Percentiles rank a stretch among this genome's conserved stretches.
These are phyloP conservation scores for Hormaphis cornu DNA, from an alignment of 1,140 invertebrate species.

Conservation along the genomic window DNA sequence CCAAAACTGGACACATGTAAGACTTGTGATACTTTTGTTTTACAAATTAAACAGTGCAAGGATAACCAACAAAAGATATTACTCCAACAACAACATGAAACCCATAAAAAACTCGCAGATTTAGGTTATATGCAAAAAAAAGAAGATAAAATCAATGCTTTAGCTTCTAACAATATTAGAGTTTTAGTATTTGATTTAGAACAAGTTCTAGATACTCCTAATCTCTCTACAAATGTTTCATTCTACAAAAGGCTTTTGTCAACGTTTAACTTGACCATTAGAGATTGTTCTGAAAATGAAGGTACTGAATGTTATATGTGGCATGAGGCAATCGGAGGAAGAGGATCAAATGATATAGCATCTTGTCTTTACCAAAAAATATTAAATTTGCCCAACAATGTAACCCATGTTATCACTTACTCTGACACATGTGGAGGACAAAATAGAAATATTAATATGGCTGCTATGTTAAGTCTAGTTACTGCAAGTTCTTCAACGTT, in stretches of 20 bases:
- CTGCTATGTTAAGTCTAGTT: slow-evolving; percentile 8
- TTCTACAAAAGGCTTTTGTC: slow-evolving; percentile 34
- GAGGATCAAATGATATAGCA: slow-evolving; percentile 20
- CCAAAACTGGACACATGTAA: not conserved
- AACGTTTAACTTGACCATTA: slow-evolving; percentile 26
- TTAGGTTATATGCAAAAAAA: not conserved
- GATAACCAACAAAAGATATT: not conserved
- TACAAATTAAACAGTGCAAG: not conserved
- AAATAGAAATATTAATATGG: slow-evolving; percentile 30
- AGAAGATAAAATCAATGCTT: not conserved
- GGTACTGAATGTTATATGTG: slow-evolving; percentile 38
- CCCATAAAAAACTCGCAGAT: not conserved
- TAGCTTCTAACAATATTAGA: not conserved
- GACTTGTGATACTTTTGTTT: not conserved
- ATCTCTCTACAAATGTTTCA: slow-evolving; percentile 17
- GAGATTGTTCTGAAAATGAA: slow-evolving; percentile 11
- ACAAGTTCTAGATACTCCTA: slow-evolving; percentile 28
- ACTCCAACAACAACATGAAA: not conserved
- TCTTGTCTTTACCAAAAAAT: not conserved
- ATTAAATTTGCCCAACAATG: slow-evolving; percentile 12
- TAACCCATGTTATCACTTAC: slow-evolving; percentile 13
- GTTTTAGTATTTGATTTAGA: slow-evolving; percentile 32
- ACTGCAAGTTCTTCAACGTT: not conserved
- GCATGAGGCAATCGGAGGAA: slow-evolving; percentile 37
- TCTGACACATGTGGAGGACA: slow-evolving; percentile 32